Base-by-base conservation (phyloP, 2,113 vertebrate genomes). In the Crotalus tigris region DNA sequence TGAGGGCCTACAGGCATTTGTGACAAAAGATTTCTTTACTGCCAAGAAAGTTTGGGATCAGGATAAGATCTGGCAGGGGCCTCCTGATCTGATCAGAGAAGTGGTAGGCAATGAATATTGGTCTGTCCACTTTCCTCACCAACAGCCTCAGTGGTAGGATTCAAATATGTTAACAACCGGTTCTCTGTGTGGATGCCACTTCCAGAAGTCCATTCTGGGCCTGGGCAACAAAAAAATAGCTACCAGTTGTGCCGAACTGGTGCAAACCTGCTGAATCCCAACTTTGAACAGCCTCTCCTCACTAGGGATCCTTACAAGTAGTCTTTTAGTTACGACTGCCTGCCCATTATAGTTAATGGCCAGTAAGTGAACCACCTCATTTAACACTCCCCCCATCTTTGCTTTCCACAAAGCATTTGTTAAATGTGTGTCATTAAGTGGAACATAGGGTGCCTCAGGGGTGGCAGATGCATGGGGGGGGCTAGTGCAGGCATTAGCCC, bases 311-410 rank as follows among this genome's bases (percentile, higher is more conserved):
- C n/a, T 75, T 33, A 64, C 10, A 64, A 3, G 29, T n/a, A 13
- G 4, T n/a, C 64, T 2, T 2, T 5, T 1, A n/a, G 12, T n/a
- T 69, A 15, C 12, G 0, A 5, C 12, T 69, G 29, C 7, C 24
- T 61, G 24, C 29, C 61, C 61, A n/a, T 69, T 69, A 69, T n/a
- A 69, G 12, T n/a, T 69, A 11, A 69, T 69, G 10, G 24, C 29
- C 4, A 3, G n/a, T 69, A 69, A 69, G 29, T 69, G 29, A n/a
- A 69, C 29, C 12, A 69, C 4, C 1, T 15, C 61, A 69, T 69
- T 69, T 69, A 15, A 69, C 4, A 69, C 29, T n/a, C 29, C n/a
- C 26, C 29, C 29, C 11, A n/a, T 69, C 29, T 24, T 26, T 69
- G 12, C 12, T 69, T 12, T n/a, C 61, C 61, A 69, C 26, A 64